Conservation (phyloP, 2,888 invertebrate species). For the Phragmatobia fuliginosa region DNA sequence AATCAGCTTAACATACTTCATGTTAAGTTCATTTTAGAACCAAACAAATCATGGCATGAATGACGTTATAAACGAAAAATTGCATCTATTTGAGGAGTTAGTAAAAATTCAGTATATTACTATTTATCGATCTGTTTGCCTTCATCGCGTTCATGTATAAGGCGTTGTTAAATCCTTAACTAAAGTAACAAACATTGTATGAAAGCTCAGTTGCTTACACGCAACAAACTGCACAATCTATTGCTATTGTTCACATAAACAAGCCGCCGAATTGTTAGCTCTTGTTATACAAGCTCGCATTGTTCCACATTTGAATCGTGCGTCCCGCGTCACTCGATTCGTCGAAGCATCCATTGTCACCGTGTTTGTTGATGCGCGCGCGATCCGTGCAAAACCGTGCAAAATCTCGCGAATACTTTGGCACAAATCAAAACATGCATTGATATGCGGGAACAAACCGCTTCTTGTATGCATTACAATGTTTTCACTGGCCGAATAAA, state of each 20-base stretch:
- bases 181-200: slow-evolving; percentile 45
- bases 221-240: slow-evolving; percentile 65
- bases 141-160: too few relatives aligned
- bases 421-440: slow-evolving; percentile 74
- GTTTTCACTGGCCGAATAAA: slow-evolving; percentile 43
- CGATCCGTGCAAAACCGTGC: slow-evolving; percentile 69
- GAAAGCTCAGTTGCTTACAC: slow-evolving; percentile 71
- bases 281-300: slow-evolving; percentile 80
- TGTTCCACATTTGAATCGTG: slow-evolving; percentile 81
- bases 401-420: slow-evolving; percentile 78
- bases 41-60: not conserved
- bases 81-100: too few relatives aligned
- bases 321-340: slow-evolving; percentile 77
- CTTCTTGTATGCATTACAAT: slow-evolving; percentile 50
- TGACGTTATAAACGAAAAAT: not conserved
- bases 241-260: slow-evolving; percentile 79
- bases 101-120: too few relatives aligned
- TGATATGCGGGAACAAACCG: slow-evolving; percentile 62
- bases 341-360: slow-evolving; percentile 82
- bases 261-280: slow-evolving; percentile 75
- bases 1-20: too few relatives aligned
- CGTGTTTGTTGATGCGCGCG: slow-evolving; percentile 78
- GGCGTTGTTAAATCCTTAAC: not conserved
- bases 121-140: not conserved
- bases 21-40: not conserved